Conservation (phyloP, 2,797 vertebrate species). For the Tokudaia muenninki region DNA sequence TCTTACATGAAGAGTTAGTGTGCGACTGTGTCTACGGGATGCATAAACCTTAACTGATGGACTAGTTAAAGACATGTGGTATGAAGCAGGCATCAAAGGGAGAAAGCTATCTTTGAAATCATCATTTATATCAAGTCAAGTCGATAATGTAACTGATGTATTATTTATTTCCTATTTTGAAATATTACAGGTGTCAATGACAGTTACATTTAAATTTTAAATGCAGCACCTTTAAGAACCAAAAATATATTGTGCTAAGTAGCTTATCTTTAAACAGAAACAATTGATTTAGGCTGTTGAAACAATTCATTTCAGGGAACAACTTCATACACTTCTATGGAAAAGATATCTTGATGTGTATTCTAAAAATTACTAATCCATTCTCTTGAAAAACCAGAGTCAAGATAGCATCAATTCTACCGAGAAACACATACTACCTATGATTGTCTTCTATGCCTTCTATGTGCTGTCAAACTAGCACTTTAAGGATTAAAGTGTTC, state of each 20-base stretch:
- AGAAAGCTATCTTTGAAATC: constrained; percentile 53
- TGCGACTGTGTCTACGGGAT: not conserved
- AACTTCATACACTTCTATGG: not conserved
- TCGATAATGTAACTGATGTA: constrained; percentile 1
- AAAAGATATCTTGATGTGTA: not conserved
- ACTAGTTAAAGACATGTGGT: constrained; percentile 18
- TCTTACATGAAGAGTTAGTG: not conserved
- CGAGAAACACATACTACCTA: constrained; percentile 8
- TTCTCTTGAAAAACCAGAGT: not conserved
- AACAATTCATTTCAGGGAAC: constrained; percentile 12
- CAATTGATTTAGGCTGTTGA: constrained; percentile 61
- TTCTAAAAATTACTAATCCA: constrained; percentile 36
- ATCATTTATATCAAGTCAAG: constrained; percentile 44
- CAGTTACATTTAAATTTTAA: constrained; percentile 58
- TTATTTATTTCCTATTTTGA: constrained; percentile 47
- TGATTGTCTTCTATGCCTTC: not conserved
- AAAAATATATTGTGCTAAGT: not conserved
- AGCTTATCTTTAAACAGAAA: constrained; percentile 52
- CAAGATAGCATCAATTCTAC: not conserved
- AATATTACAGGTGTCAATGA: constrained; percentile 15
- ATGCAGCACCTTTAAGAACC: constrained; percentile 30
- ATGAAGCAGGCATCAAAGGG: constrained; percentile 57
- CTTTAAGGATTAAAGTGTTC: constrained; percentile 31
- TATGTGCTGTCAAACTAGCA: not conserved
- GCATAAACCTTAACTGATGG: not conserved